These are phyloP conservation scores for Drosophila suzukii DNA, from an alignment of 1,140 invertebrate species.

Conservation along the genomic window DNA sequence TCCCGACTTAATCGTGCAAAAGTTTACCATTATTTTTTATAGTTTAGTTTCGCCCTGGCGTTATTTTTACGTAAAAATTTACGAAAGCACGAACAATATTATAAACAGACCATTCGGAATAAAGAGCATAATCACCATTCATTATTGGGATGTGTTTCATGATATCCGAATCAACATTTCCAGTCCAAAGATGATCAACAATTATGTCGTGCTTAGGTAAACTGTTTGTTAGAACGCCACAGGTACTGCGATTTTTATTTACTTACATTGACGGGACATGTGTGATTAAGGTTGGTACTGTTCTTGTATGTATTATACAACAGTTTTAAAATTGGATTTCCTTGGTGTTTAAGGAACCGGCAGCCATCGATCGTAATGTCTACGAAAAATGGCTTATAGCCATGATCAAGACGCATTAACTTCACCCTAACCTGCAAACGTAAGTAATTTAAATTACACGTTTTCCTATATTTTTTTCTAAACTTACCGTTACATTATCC, in stretches of 20 bases:
- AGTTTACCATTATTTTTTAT: background rate
- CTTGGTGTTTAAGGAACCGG: conserved; percentile 21
- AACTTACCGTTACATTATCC: conserved; percentile 13
- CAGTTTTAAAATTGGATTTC: conserved; percentile 13
- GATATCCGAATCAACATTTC: conserved; percentile 22
- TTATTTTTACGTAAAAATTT: conserved; percentile 20
- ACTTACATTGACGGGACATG: conserved; percentile 56
- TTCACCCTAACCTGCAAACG: conserved; percentile 23
- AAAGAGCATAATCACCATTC: conserved; percentile 42
- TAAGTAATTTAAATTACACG: rapidly evolving
- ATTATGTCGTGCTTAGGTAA: conserved; percentile 52
- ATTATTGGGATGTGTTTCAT: conserved; percentile 21
- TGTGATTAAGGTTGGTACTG: conserved; percentile 53
- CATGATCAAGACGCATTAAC: conserved; percentile 40
- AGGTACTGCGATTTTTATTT: background rate
- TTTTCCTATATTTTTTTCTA: background rate
- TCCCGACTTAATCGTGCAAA: too few relatives aligned
- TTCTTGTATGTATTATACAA: conserved; percentile 14
- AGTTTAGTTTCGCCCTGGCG: conserved; percentile 1
- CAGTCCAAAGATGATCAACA: conserved; percentile 52
- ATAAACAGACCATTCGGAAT: conserved; percentile 5
- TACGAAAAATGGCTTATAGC: conserved; percentile 50
- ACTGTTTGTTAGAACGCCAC: background rate
- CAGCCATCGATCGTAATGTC: conserved; percentile 41
- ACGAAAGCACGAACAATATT: conserved; percentile 3